Base-by-base conservation (phyloP, 2,113 vertebrate species). In the Platysteira castanea region DNA sequence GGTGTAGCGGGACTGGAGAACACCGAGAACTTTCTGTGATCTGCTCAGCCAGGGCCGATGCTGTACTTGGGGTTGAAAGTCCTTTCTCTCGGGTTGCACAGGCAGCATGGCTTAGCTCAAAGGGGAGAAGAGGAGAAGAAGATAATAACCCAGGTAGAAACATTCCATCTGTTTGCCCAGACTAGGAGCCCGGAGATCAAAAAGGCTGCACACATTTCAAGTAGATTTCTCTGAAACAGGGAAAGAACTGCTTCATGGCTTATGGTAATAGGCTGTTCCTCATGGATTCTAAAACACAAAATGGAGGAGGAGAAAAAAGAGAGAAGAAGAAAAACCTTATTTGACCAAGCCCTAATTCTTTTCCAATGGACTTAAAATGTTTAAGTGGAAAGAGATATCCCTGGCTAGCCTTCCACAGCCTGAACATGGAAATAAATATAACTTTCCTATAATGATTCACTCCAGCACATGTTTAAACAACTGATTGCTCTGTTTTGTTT, bases 21-120 rank as follows among this genome's bases (percentile, higher is more conserved):
- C 24, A 11, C 27, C 3, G 60, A 49, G 44, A 54, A 10, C 15
- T 44, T 54, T 60, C 52, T 77, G 64, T 65, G 46, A 63, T 15
- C 46, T 87, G 64, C 35, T 84, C 49, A 52, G 64, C 46, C 31
- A 35, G 47, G 26, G 31, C 22, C 0, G 0, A 11, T 59, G 54
- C 21, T 87, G 5, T 27, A 2, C 59, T 15, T 17, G 0, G 0
- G 28, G 15, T 47, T 85, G 33, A 44, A 79, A 75, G 52, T 52
- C 70, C 49, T 85, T 68, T 35, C 35, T 75, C 46, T 46, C 0
- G 0, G 5, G 18, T 9, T 77, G 49, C 31, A 5, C 18, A 23
- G 39, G n/a, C 22, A 84, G 2, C 22, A 23, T 26, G 33, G 31
- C 65, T 86, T 65, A 71, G 31, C 11, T 91, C 21, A 87, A 15